Percentiles rank a stretch among this genome's conserved stretches.
phyloP scores from a whole-genome alignment of 2,113 vertebrate species.

The Mandrillus leucophaeus region DNA sequence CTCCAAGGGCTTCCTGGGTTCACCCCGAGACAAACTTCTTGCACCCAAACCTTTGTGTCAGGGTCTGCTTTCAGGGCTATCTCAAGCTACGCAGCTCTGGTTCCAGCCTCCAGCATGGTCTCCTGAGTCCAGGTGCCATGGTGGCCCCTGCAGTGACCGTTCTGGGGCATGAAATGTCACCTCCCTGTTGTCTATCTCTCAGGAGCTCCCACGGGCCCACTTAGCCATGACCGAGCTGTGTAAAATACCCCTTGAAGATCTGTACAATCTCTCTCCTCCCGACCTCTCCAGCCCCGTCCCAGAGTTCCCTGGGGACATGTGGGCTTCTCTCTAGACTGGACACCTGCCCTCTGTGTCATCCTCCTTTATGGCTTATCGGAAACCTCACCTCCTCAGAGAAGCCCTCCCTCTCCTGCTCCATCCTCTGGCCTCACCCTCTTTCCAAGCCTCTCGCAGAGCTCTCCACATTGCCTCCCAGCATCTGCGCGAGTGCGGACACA shows the following conservation, averaged over 20 bases:
- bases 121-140: not conserved
- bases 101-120: not conserved
- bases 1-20: not conserved
- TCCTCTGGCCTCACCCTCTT: not conserved
- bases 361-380: not conserved
- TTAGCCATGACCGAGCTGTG: not conserved
- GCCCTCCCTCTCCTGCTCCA: not conserved
- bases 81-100: not conserved
- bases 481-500: not conserved
- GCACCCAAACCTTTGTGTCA: not conserved
- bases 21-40: not conserved
- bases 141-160: not conserved
- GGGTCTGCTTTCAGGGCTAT: not conserved
- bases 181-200: not conserved
- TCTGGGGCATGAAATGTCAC: not conserved
- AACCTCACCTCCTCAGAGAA: not conserved
- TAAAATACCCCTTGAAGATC: not conserved
- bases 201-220: not conserved
- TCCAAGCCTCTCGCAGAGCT: not conserved
- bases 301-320: not conserved
- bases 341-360: not conserved
- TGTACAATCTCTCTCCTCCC: not conserved
- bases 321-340: not conserved
- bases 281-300: not conserved
- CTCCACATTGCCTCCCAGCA: fast-evolving